Base-by-base conservation (phyloP, 2,888 invertebrate species). In the Dasypogon diadema region DNA sequence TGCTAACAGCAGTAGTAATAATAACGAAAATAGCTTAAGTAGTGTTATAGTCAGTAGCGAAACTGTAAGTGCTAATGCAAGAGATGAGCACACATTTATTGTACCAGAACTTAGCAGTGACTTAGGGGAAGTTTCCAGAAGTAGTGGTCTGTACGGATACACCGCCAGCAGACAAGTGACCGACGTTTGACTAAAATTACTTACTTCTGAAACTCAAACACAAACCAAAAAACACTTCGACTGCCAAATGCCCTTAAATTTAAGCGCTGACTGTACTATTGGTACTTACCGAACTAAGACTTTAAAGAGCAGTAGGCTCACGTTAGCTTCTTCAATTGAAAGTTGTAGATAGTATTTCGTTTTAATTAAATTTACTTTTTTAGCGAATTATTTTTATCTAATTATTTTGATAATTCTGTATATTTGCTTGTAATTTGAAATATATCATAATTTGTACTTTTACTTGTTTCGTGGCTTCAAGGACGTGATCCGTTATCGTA, bases 141-240 rank as follows among this genome's bases (percentile, higher is more conserved):
- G 82, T 63, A 82, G 81, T 77, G 80, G 81, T 77, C 80, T 78
- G 26, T 42, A 42, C 34, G 74, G 75, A 22, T 76, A 55, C 30
- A 80, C 80, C 37, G 79, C 77, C 74, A 86, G 86, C 80, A 85
- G 83, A 79, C 83, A 84, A 81, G 85, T 86, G 79, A 86, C 86
- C 77, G 86, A 86, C 79, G 86, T 86, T 3, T 72, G 30, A 46
- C 4, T 42, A 2, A 42, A 12, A 42, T 6, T 42, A 6, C n/a
- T 42, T 3, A 42, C 12, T 30, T 30, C 4, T 5, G 30, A 30
- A 30, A 30, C 4, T n/a, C 30, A 30, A 30, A 3, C 4, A 5
- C 4, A 4, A 18, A 63, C 63, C 37, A 63, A 63, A 46, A 48
- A 65, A 8, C 65, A 46, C 65, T 46, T 37, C 21, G 65, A 65